Conservation (phyloP, 2,888 invertebrate species). For the Dolichopus griseipennis region DNA sequence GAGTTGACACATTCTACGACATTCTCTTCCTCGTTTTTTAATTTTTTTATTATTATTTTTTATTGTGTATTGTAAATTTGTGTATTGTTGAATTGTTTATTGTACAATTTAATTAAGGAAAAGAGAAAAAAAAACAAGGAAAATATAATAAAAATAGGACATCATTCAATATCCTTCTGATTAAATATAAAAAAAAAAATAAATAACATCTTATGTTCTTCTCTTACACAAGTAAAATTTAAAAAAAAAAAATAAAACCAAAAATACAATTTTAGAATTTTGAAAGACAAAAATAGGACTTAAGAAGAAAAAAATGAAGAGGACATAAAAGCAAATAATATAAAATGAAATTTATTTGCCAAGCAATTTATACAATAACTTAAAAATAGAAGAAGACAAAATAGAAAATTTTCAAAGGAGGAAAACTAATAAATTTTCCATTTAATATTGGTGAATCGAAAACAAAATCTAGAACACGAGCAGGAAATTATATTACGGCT, state of each 20-base stretch:
- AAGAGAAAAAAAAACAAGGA: no score
- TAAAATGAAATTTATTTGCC: not conserved
- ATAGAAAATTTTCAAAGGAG: not conserved
- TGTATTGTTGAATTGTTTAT: not conserved
- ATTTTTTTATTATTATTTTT: no score
- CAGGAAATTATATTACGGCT: no score
- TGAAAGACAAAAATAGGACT: no score
- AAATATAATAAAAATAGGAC: not conserved
- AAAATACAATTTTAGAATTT: no score
- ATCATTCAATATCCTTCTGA: not conserved
- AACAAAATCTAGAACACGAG: not conserved
- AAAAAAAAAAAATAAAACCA: no score
- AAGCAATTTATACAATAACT: not conserved
- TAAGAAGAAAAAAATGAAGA: not conserved
- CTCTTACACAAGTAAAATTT: no score
- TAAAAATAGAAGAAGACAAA: not conserved
- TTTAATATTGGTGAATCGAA: not conserved
- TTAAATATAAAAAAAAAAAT: not conserved
- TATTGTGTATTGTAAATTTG: not conserved
- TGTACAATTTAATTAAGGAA: conserved; percentile 1
- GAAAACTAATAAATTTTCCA: not conserved
- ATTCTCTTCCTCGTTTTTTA: no score
- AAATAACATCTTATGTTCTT: not conserved
- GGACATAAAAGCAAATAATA: not conserved
- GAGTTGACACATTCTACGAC: no score